Evolutionary conservation across 1,140 invertebrate species (phyloP), one percentile per base, ranked within the genome.

Genomic region (Hydropsyche tenuis): DNA sequence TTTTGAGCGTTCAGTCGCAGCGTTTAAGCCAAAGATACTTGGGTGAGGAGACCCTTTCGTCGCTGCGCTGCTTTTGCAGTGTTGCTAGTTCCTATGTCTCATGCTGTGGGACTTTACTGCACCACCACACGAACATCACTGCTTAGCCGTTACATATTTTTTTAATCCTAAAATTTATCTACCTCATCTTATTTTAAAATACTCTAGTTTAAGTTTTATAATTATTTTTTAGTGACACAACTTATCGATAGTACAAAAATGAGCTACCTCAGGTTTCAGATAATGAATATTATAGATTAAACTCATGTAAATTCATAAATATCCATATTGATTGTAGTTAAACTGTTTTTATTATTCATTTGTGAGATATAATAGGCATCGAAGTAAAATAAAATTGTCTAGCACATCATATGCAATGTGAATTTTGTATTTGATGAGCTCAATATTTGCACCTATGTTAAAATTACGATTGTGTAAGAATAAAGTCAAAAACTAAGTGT

Each of bases 11-110:
- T 18, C 48, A 66, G 80, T 84, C 83, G 83, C 83, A 83, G 84
- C 84, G 82, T 83, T 84, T 82, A 85, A 85, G 83, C 85, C 85
- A 86, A 86, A 86, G 85, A 86, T 85, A 85, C 79, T 83, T 80
- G 84, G 85, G 84, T 84, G 84, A 80, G 83, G 84, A 83, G 84
- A 85, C 85, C 85, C 84, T 69, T 84, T 82, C 82, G 82, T 83
- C 82, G 83, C 84, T 82, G 84, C 83, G 82, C 78, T 80, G 80
- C 77, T 79, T 79, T 71, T 76, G 80, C 78, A 74, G 79, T 73
- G 77, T 73, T 75, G 53, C 79, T 80, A 79, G 79, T 83, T 81
- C 66, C 43, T 46, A 62, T 51, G 71, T 63, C 43, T 78, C 74
- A 63, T 48, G 60, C 56, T 20, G 65, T 3, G 27, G 48, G 68